Evolutionary conservation across 2,888 invertebrate species (phyloP).

Genomic region (Dicyrtomina minuta): DNA sequence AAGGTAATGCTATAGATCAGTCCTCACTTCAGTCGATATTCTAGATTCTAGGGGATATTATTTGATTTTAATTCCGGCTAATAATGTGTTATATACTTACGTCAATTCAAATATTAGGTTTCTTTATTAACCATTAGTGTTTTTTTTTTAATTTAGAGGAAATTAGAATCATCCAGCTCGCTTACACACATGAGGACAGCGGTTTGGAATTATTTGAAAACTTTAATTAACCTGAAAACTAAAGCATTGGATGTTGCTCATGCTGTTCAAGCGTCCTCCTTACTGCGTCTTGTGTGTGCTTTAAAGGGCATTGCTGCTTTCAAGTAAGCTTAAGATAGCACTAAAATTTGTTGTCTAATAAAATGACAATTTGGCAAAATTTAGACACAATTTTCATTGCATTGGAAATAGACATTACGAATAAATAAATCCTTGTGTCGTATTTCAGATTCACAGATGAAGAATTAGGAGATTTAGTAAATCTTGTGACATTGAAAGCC

Average conservation of each 20-base stretch:
- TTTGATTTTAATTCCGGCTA: too few species aligned
- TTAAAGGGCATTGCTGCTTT: constrained; percentile 88
- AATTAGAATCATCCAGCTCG: constrained; percentile 45
- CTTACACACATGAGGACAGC: constrained; percentile 46
- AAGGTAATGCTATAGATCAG: too few species aligned
- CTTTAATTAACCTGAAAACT: constrained; percentile 34
- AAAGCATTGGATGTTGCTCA: constrained; percentile 36
- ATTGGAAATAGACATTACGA: background rate
- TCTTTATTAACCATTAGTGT: too few species aligned
- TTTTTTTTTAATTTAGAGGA: too few species aligned
- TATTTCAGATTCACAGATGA: constrained; percentile 79
- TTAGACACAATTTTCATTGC: constrained; percentile 17
- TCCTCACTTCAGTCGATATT: too few species aligned
- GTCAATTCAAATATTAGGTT: too few species aligned
- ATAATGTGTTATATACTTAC: too few species aligned
- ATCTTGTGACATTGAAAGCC: constrained; percentile 83
- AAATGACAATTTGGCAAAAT: constrained; percentile 1
- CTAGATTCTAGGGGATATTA: too few species aligned
- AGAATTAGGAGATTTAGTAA: constrained; percentile 79
- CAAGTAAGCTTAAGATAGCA: constrained; percentile 69
- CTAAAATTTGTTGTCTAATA: constrained; percentile 11
- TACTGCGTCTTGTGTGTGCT: constrained; percentile 87
- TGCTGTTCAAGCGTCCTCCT: constrained; percentile 80
- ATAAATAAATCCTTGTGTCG: constrained; percentile 13
- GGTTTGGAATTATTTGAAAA: constrained; percentile 43